phyloP scores from a whole-genome alignment of 2,797 vertebrate genomes.

The Corythornis leucogaster region DNA sequence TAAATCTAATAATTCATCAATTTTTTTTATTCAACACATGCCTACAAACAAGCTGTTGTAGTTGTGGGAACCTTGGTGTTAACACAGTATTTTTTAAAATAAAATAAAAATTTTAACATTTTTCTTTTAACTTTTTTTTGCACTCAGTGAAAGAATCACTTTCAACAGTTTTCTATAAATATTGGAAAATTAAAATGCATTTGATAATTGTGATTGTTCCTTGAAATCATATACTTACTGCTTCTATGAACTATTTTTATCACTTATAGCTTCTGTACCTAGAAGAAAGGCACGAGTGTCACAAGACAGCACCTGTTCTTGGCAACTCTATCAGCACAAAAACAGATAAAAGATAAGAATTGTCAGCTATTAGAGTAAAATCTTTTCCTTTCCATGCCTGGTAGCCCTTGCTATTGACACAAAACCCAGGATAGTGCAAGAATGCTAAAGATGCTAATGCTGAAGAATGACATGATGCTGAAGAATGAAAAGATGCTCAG shows the following conservation, averaged over 20 bases:
- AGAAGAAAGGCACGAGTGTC: not conserved
- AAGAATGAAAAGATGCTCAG: not conserved
- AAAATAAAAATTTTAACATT: no score
- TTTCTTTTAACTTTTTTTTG: not conserved
- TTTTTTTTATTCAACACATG: not conserved
- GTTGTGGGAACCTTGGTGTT: not conserved
- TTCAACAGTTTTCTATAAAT: not conserved
- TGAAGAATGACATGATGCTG: rapidly evolving
- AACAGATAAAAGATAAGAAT: not conserved
- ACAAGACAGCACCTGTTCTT: not conserved
- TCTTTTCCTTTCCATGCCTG: not conserved
- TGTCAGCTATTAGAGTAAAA: not conserved
- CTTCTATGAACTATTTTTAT: not conserved
- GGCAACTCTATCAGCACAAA: not conserved
- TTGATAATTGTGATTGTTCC: not conserved
- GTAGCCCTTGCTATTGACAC: not conserved
- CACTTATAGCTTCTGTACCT: not conserved
- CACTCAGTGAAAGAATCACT: not conserved
- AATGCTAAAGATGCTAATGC: not conserved
- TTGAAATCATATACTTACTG: not conserved
- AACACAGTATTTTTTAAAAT: not conserved
- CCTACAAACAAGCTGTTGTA: not conserved
- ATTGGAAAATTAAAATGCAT: not conserved
- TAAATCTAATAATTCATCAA: not conserved
- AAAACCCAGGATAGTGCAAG: not conserved